Conservation (phyloP, 1,140 invertebrate species). For the Danaus melanippus region DNA sequence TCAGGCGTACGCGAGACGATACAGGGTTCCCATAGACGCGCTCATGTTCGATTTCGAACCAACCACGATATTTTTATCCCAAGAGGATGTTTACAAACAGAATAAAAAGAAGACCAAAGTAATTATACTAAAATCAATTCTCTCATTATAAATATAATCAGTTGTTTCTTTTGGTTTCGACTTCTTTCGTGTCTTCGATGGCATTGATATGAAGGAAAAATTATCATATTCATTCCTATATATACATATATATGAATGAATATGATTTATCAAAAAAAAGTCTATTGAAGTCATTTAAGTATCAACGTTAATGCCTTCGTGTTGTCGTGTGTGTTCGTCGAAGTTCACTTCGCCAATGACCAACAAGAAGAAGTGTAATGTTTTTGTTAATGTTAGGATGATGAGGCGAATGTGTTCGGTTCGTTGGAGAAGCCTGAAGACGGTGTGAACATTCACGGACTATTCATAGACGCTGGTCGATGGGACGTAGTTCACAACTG, state of each 20-base stretch:
- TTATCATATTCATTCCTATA: too few relatives aligned
- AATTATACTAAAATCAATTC: background rate
- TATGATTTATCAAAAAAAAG: too few relatives aligned
- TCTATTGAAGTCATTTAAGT: too few relatives aligned
- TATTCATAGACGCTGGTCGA: constrained; percentile 89
- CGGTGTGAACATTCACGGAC: constrained; percentile 86
- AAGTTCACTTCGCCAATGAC: too few relatives aligned
- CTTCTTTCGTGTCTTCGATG: too few relatives aligned
- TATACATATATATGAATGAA: too few relatives aligned
- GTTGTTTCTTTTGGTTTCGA: too few relatives aligned
- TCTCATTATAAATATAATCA: too few relatives aligned
- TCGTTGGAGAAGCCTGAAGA: constrained; percentile 76
- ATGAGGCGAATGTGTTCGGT: constrained; percentile 67
- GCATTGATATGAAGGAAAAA: too few relatives aligned
- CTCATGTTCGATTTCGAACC: constrained; percentile 84
- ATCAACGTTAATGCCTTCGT: too few relatives aligned
- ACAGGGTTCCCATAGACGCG: constrained; percentile 88
- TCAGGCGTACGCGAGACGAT: constrained; percentile 88
- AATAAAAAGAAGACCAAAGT: constrained; percentile 66
- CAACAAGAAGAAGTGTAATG: too few relatives aligned
- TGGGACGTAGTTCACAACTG: constrained; percentile 80
- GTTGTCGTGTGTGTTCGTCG: too few relatives aligned
- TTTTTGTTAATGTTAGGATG: constrained; percentile 22
- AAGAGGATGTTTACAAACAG: constrained; percentile 76
- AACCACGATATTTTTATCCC: constrained; percentile 70